Evolutionary conservation across 2,113 vertebrate genomes (phyloP), one percentile per base, ranked within the genome.

Genomic region (Todiramphus chloris): DNA sequence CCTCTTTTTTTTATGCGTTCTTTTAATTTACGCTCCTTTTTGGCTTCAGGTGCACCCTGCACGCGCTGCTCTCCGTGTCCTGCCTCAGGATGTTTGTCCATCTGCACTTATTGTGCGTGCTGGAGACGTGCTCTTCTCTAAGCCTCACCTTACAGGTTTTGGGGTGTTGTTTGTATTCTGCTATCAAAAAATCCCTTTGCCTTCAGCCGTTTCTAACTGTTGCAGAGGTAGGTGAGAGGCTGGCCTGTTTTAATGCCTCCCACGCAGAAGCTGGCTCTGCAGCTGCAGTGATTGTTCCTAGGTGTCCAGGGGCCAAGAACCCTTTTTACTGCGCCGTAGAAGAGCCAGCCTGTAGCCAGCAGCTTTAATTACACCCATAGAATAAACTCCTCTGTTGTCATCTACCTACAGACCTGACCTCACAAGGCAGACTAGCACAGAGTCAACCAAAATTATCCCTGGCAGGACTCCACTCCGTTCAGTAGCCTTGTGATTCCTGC

Each of bases 401-500:
- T 85, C 93, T 90, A 68, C 83, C 93, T 93, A 60, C 78, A 50
- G 77, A 79, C 37, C 90, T 73, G 87, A 88, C 78, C 90, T 87
- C 87, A 35, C 50, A 4, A 6, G 60, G 78, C 93, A 91, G 70
- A 15, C 59, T 41, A 53, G 84, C 5, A 55, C 21, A 1, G 24
- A 73, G 25, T 20, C 74, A 59, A 33, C 35, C 87, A 28, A 83
- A 95, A 75, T 68, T 39, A 66, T 60, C 94, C 84, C 89, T 79
- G 69, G 91, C 93, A 64, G 18, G 5, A 10, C 53, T 82, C 70
- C 62, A 10, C 8, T 24, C 43, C 86, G 50, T 33, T 27, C 77
- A 6, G 60, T 0, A 53, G 93, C 92, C 37, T 23, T 4, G 19
- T n/a, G 83, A 94, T 44, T 35, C 74, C 91, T 73, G 91, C 89